Conservation (phyloP, 64 coral and sea anemone genomes). For the Actinia tenebrosa region DNA sequence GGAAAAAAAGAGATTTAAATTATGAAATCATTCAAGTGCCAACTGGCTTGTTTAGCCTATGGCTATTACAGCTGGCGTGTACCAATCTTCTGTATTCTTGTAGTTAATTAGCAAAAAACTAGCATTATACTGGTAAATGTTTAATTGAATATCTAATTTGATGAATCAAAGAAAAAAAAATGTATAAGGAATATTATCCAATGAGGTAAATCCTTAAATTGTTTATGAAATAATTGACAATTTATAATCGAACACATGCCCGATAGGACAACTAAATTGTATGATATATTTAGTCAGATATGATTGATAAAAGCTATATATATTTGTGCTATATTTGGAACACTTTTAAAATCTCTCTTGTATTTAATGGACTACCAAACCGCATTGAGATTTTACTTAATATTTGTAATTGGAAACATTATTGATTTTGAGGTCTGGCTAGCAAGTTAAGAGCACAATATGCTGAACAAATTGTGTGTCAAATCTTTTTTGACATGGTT, state of each 20-base stretch:
- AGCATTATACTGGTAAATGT: too few relatives aligned
- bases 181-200: neutral
- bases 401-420: neutral
- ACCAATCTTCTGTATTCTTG: too few relatives aligned
- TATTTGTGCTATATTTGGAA: neutral
- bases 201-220: neutral
- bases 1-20: neutral
- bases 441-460: neutral
- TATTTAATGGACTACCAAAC: neutral
- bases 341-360: neutral
- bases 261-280: neutral
- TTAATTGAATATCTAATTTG: too few relatives aligned
- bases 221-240: neutral
- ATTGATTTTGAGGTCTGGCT: neutral
- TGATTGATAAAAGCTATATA: neutral
- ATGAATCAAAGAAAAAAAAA: neutral
- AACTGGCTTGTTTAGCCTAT: too few relatives aligned
- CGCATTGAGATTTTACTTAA: neutral
- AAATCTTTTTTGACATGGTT: neutral
- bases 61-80: too few relatives aligned
- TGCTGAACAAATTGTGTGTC: slow-evolving; percentile 12
- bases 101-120: too few relatives aligned
- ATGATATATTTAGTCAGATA: neutral
- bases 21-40: neutral
- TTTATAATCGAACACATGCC: neutral